Evolutionary conservation across 1,140 invertebrate species (phyloP).

Genomic region (Drosophila cardini): DNA sequence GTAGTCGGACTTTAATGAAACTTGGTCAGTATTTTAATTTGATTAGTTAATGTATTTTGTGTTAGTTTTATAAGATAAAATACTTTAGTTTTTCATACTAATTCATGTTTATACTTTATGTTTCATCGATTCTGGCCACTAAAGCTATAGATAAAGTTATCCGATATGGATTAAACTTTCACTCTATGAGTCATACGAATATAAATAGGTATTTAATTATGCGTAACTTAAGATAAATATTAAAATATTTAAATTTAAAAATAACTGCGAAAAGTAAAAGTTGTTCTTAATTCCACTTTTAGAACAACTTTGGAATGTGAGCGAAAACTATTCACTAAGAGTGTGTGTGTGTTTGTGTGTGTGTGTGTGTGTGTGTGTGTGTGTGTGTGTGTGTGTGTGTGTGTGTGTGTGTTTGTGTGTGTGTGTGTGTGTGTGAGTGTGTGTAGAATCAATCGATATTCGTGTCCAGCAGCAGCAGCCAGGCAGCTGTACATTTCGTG

Average conservation of each 20-base stretch:
- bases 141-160: no score
- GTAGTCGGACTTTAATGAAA: no score
- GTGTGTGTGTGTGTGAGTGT: conserved; percentile 2
- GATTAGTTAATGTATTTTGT: no score
- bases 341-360: conserved; percentile 16
- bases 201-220: neutral
- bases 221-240: neutral
- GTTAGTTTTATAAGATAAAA: no score
- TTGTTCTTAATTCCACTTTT: neutral
- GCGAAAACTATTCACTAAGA: conserved; percentile 8
- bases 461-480: conserved; percentile 68
- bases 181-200: no score
- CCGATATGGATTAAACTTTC: no score
- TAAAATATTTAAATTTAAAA: neutral
- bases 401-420: conserved; percentile 22
- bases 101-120: no score
- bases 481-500: conserved; percentile 53
- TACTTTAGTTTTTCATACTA: no score
- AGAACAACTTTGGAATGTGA: conserved; percentile 7
- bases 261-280: neutral
- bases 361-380: conserved; percentile 28
- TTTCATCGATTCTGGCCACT: no score
- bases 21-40: no score
- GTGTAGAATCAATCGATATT: conserved; percentile 61
- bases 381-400: conserved; percentile 24